Base-by-base conservation (phyloP, 2,888 invertebrate genomes). In the Brachypterus glaber region DNA sequence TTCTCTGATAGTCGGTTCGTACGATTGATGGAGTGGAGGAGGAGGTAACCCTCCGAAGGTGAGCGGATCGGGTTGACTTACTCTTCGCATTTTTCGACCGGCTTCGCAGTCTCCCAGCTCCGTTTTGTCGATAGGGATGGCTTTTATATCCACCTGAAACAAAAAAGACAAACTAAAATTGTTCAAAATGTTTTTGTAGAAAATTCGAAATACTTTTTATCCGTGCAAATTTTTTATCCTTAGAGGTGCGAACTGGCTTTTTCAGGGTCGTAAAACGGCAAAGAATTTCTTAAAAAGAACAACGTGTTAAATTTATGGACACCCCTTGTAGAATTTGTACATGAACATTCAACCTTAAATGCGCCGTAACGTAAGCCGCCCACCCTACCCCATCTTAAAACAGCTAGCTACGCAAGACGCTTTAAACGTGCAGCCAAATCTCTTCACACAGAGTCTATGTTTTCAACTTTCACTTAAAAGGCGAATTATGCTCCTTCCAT, bases 1-100 rank as follows among this genome's bases (percentile, higher is more conserved):
- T 55, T 95, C 92, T 54, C 83, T 82, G 33, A 86, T 72, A 0
- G 90, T 89, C 1, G 89, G 80, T 62, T 90, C 86, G 66, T 90
- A 95, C 0, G 81, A 74, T 11, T 74, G 71, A 50, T 83, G 80
- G 13, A 84, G 69, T 3, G 77, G 68, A 5, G 78, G 80, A 30
- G 75, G 73, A 1, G 77, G 73, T 47, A 69, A 60, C 41, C 82
- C 72, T 8, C 79, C 80, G 55, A 75, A 74, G n/a, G 74, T 68
- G 62, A 74, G 52, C 44, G 73, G 66, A 59, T 76, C 71, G 30
- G 72, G 66, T 59, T 75, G 70, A 34, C 71, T 72, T 5, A 72
- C 60, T 49, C 67, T 56, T 50, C 74, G 63, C 50, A 74, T 66
- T 63, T 78, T 69, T 58, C 78, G 59, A 58, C 70, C 65, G 57